These are phyloP conservation scores for Excalfactoria chinensis DNA, from an alignment of 2,113 vertebrate species.

Conservation along the genomic window DNA sequence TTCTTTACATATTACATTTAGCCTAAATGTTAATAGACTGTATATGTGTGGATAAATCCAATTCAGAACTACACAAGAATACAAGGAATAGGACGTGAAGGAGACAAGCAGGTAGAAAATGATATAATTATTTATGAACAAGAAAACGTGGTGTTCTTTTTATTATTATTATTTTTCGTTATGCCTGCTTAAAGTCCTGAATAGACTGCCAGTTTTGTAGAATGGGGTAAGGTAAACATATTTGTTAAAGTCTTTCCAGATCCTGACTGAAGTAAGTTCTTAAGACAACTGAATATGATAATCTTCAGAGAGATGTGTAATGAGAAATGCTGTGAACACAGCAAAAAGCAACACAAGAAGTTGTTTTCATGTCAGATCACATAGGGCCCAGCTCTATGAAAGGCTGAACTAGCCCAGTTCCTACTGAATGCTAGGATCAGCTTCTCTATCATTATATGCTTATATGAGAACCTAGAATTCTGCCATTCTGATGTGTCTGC, in stretches of 20 bases:
- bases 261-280: neutral
- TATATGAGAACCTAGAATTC: neutral
- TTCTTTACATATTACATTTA: neutral
- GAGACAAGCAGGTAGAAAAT: neutral
- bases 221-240: neutral
- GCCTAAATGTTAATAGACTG: neutral
- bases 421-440: neutral
- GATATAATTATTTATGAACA: neutral
- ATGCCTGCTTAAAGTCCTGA: neutral
- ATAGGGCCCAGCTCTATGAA: neutral
- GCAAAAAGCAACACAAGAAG: neutral
- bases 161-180: neutral
- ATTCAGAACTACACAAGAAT: neutral
- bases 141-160: neutral
- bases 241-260: neutral
- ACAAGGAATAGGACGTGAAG: neutral
- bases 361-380: neutral
- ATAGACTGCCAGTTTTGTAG: neutral
- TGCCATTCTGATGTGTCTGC: neutral
- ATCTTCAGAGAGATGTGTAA: neutral
- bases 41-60: neutral
- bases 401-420: neutral
- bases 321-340: neutral
- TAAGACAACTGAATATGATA: neutral
- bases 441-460: neutral